Base-by-base conservation (phyloP, 2,888 invertebrate species). In the Pammene aurita region DNA sequence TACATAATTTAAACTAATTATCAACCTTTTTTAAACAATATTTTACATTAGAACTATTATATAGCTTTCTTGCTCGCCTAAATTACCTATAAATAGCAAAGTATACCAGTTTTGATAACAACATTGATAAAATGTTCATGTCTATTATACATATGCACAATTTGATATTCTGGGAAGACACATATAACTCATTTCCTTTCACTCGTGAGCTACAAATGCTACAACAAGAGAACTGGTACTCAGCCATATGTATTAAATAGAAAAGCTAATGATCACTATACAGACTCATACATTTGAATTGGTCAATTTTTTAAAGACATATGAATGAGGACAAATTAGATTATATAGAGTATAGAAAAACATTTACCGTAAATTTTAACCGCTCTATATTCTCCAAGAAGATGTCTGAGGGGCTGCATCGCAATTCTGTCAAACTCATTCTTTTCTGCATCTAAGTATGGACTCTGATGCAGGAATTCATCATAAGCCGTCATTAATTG, bases 401-500 rank as follows among this genome's bases (percentile, higher is more conserved):
- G 90, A 78, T 84, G 88, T 76, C 78, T 88, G 10, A 93, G 83
- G 71, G 93, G 90, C 78, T 89, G 91, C 89, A 93, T 92, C 77
- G 91, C 88, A 75, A 91, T 86, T 74, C 92, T 87, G 79, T 91
- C 92, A 84, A 88, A 92, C 78, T 90, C 93, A 82, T 90, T 92
- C 72, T 81, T 81, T 46, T 85, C 78, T 11, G 88, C 92, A 73
- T 92, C 92, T 74, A 93, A 82, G 77, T 92, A 92, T 0, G 90
- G 91, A 73, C 92, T 92, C 6, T 88, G 87, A 78, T 89, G 88
- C 2, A 93, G 79, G 73, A 93, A 93, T 77, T 92, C 92, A 84
- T 92, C 91, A 77, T 93, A 93, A 0, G 89, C 91, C 41, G 89
- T 89, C 91, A 90, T 90, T 69, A 93, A 85, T 78, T 92, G 89